Base-by-base conservation (phyloP, 2,888 invertebrate species). In the Eupithecia pulchellata region DNA sequence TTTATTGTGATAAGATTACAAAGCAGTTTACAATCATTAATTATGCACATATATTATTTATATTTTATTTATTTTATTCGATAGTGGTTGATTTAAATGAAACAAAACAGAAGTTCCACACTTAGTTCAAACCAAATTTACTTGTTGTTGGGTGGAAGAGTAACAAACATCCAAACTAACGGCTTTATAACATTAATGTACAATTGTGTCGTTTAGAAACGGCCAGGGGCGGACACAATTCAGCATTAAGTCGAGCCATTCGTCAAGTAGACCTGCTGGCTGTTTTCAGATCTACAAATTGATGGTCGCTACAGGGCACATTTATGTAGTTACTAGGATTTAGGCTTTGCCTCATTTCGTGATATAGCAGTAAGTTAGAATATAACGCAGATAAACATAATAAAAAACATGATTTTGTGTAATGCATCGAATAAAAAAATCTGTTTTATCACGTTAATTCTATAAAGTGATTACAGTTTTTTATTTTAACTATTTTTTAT, bases 221-320 rank as follows among this genome's bases (percentile, higher is more conserved):
- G 58, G 60, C 58, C 71, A 20, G 64, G 66, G 57, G 73, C 60
- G 70, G 69, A 72, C 73, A 72, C 66, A 75, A 67, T 74, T 78
- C 68, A 29, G 71, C 71, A 55, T 72, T 73, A 75, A 77, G 72
- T 74, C 69, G 68, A 61, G 71, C 66, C 64, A 78, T 78, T 72
- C 74, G 75, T 78, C 78, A 76, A 63, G 62, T 64, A 20, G 52
- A 72, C 69, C 76, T 74, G 72, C 72, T 70, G 75, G 75, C 71
- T 75, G 72, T 78, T 78, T 67, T 74, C 55, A 76, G 75, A 76
- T 72, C 70, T 70, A 69, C 71, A 76, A 60, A 78, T 75, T 75
- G 74, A 75, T 78, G 71, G 73, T 73, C 66, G 71, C 66, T 57
- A 47, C 20, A 47, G 47, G 47, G 47, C 20, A 52, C 25, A 20